Percentiles rank a stretch among this genome's conserved stretches.
Evolutionary conservation across 92 coral and sea anemone species (phyloP).

Genomic region (Montipora capitata): DNA sequence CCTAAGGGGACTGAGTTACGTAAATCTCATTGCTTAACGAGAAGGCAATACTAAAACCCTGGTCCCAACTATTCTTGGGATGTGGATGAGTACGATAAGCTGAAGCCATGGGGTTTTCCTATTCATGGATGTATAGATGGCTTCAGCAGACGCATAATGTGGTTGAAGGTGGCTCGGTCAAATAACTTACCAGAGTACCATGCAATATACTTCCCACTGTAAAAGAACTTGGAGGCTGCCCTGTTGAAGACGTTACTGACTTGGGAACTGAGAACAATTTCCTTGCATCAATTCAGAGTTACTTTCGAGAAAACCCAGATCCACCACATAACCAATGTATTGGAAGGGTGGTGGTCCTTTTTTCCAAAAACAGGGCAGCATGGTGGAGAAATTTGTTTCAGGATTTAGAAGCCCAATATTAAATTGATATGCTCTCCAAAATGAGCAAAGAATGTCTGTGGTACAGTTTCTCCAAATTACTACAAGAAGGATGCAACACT

Average conservation of each 20-base stretch:
- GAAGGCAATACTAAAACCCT: conserved; percentile 62
- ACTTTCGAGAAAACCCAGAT: conserved; percentile 73
- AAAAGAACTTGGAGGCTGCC: conserved; percentile 69
- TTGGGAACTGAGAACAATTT: conserved; percentile 79
- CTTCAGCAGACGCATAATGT: conserved; percentile 63
- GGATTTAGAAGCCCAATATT: conserved; percentile 62
- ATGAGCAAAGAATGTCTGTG: conserved; percentile 57
- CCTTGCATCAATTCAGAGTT: conserved; percentile 70
- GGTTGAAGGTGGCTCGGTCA: conserved; percentile 70
- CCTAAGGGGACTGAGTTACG: conserved; percentile 62
- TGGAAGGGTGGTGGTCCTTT: conserved; percentile 82
- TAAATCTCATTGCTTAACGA: conserved; percentile 62
- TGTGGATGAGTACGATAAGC: conserved; percentile 71
- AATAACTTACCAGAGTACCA: conserved; percentile 68
- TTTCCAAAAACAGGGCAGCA: conserved; percentile 39
- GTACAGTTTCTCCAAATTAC: conserved; percentile 17
- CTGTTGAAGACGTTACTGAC: conserved; percentile 72
- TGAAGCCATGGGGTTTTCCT: conserved; percentile 62
- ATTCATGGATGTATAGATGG: conserved; percentile 48
- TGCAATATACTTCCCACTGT: conserved; percentile 57
- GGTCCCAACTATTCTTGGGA: conserved; percentile 77
- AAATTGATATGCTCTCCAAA: conserved; percentile 51
- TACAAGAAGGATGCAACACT: conserved; percentile 25
- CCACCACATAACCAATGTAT: conserved; percentile 76
- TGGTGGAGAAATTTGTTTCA: conserved; percentile 76